Base-by-base conservation (phyloP, 2,888 invertebrate species). In the Chouioia cunea region DNA sequence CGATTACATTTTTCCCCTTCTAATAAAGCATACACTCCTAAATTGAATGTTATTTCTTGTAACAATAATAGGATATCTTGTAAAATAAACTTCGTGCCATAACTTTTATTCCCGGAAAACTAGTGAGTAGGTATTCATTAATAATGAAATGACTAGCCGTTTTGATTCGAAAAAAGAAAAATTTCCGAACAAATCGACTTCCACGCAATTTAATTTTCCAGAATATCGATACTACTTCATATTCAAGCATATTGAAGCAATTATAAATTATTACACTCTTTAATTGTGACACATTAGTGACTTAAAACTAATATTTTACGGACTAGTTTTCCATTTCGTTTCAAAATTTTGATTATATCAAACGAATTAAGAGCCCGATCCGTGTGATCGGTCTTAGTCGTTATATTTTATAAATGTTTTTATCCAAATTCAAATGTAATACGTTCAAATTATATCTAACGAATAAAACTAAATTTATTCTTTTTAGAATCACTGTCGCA, bases 21-120 rank as follows among this genome's bases (percentile, higher is more conserved):
- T 77, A 83, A 81, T 81, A 81, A 83, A 83, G 84, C 83, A 83
- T 83, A 81, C 82, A 36, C 74, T 78, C 81, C 81, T 83, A 83
- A 80, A 81, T 81, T 77, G 79, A 81, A 82, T 79, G 79, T 83
- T 81, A 80, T 80, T 77, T 78, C 76, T 79, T 75, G 76, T 80
- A 82, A 83, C 80, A 81, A 81, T 80, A 79, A 77, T 81, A 81
- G 47, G 62, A 60, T 20, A 36, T 36, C 36, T 79, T 81, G 58
- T 70, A 77, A 80, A 80, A 79, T 48, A 57, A 60, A 75, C 73
- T 80, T 79, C 78, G 80, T 82, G 82, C 82, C 82, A 79, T 80
- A 82, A 80, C 80, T 77, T 50, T 50, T 67, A 65, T 64, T 63
- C 59, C 18, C n/a, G 16, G 23, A 65, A 46, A 68, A 46, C 68